Evolutionary conservation across 2,888 invertebrate genomes (phyloP).

Genomic region (Cheilosia urbana): DNA sequence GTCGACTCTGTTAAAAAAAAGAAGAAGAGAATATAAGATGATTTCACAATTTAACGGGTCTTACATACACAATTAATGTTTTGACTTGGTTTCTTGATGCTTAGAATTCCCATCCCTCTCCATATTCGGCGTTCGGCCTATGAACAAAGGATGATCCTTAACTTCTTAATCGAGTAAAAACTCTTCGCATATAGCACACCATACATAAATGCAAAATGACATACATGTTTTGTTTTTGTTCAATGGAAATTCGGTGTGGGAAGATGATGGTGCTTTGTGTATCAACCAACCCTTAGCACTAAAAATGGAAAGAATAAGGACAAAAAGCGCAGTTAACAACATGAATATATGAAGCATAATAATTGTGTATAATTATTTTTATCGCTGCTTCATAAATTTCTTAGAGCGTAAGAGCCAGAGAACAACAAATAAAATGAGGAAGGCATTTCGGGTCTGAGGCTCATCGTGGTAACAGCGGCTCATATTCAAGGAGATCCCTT

Average conservation of each 20-base stretch:
- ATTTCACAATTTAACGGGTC: constrained; percentile 64
- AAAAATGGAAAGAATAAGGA: constrained; percentile 47
- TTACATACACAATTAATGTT: constrained; percentile 66
- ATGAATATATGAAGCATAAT: constrained; percentile 72
- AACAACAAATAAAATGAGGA: constrained; percentile 26
- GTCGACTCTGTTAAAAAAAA: constrained; percentile 27
- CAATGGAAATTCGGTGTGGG: constrained; percentile 32
- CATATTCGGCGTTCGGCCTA: constrained; percentile 31
- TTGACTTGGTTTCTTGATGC: constrained; percentile 50
- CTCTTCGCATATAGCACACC: constrained; percentile 39
- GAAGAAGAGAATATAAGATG: constrained; percentile 37
- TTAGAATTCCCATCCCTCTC: constrained; percentile 20
- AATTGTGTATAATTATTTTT: constrained; percentile 70
- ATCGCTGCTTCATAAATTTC: constrained; percentile 68
- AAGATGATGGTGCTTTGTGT: constrained; percentile 20
- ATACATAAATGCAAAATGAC: constrained; percentile 60
- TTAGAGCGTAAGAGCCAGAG: constrained; percentile 24
- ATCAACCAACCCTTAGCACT: constrained; percentile 30
- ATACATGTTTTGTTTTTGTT: constrained; percentile 59
- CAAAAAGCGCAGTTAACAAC: constrained; percentile 68
- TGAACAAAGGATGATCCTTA: constrained; percentile 56
- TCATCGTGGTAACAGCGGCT: constrained; percentile 9
- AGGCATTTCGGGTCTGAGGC: constrained; percentile 23
- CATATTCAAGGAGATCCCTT: constrained; percentile 22
- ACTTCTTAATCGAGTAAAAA: constrained; percentile 66